These are phyloP conservation scores for Atractosteus spatula DNA, from an alignment of 2,113 vertebrate genomes.

Conservation along the genomic window DNA sequence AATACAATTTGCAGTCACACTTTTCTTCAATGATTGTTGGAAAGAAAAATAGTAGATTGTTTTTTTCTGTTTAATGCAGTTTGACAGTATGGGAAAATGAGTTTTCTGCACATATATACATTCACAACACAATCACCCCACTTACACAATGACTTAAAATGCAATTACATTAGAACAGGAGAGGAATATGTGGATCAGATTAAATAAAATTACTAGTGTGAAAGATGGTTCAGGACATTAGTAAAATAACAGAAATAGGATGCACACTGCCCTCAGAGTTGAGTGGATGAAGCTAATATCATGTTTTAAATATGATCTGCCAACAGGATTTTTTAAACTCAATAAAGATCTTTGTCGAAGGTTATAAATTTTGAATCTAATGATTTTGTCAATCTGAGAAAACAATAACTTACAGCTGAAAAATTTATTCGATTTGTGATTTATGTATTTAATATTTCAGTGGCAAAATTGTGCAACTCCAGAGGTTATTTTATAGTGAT, in stretches of 20 bases:
- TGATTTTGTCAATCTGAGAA: slow-evolving; percentile 82
- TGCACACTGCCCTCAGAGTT: slow-evolving; percentile 46
- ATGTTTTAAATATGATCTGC: slow-evolving; percentile 49
- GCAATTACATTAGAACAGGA: background rate
- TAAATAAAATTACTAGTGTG: background rate
- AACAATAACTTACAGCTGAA: slow-evolving; percentile 71
- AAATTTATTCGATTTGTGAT: slow-evolving; percentile 82
- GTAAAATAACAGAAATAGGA: slow-evolving; percentile 43
- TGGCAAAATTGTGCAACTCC: slow-evolving; percentile 79
- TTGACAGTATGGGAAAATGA: too few relatives aligned
- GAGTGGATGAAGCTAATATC: slow-evolving; percentile 40
- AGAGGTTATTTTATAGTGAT: slow-evolving; percentile 73
- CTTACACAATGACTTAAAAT: slow-evolving; percentile 56
- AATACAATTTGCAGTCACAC: too few relatives aligned
- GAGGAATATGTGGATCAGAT: slow-evolving; percentile 2
- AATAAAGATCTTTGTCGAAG: slow-evolving; percentile 57
- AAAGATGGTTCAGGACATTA: slow-evolving; percentile 1
- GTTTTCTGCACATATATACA: background rate
- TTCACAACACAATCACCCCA: slow-evolving; percentile 41
- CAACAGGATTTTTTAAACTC: slow-evolving; percentile 46
- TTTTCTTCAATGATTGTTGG: too few relatives aligned
- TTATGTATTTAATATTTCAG: slow-evolving; percentile 96
- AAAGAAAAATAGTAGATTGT: too few relatives aligned
- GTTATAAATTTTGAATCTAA: slow-evolving; percentile 80
- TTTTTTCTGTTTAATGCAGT: too few relatives aligned